These are phyloP conservation scores for Chrysomela aeneicollis DNA, from an alignment of 2,888 invertebrate genomes.

Conservation along the genomic window DNA sequence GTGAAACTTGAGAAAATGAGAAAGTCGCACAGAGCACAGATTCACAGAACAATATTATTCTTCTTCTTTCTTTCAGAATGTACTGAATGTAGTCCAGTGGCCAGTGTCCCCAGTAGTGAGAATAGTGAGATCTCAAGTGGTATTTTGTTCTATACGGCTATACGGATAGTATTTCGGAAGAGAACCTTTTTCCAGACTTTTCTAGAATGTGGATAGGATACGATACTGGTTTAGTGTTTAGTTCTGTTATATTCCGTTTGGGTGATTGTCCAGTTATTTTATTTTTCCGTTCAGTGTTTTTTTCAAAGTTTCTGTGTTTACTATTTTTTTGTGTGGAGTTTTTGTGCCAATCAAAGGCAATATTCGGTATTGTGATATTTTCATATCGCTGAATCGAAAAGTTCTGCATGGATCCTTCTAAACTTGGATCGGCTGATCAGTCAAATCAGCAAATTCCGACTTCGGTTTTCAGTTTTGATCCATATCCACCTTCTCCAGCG, in stretches of 20 bases:
- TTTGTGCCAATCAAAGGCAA: background rate
- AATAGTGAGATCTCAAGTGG: no score
- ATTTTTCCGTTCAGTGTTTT: constrained; percentile 11
- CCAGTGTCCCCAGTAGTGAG: no score
- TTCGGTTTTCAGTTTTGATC: constrained; percentile 53
- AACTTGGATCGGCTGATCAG: constrained; percentile 53
- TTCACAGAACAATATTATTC: background rate
- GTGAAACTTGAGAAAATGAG: background rate
- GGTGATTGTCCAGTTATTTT: background rate
- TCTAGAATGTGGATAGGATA: constrained; percentile 35
- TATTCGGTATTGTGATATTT: background rate
- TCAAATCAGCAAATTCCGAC: constrained; percentile 55
- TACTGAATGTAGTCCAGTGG: no score
- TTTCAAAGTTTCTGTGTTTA: background rate
- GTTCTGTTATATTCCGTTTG: constrained; percentile 15
- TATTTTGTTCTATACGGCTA: no score
- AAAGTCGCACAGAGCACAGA: no score
- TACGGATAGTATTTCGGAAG: background rate
- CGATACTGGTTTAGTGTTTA: background rate
- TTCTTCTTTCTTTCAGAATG: background rate
- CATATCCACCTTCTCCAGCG: constrained; percentile 46
- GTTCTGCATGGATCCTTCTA: constrained; percentile 44
- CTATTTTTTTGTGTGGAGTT: background rate
- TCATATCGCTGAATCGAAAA: background rate
- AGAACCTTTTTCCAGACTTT: constrained; percentile 28